Evolutionary conservation across 2,888 invertebrate species (phyloP), one percentile per base, ranked within the genome.

Genomic region (Dryocosmus kuriphilus): DNA sequence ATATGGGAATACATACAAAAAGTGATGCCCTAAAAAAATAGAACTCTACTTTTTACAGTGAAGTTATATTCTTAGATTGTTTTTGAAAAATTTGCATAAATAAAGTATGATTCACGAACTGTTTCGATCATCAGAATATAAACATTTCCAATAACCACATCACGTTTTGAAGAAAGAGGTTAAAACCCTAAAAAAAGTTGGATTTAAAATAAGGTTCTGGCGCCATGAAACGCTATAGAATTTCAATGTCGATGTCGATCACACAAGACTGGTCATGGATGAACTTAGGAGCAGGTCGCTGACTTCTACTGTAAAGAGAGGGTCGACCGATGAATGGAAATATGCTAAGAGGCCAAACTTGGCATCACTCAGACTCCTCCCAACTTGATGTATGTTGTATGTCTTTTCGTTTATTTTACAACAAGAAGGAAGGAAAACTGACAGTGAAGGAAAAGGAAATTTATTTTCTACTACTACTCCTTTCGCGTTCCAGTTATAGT

Each of bases 331-430:
- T 86, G 86, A 87, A 87, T 87, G 85, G 83, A 83, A 85, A 85
- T 86, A 84, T 84, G 83, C 81, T 84, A 85, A 84, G 85, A 82
- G 83, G 83, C 80, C 83, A 82, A 82, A 82, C 80, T 82, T 82
- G 80, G 80, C 81, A 80, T 81, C 81, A 65, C 60, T 55, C 63
- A 61, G 61, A 24, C 32, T 75, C 65, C 73, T 62, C 30, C 61
- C 62, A 62, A 62, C 77, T 75, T 77, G 75, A 63, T 77, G 63
- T 46, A 24, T 65, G 74, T 63, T 75, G 61, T 38, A n/a, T 57
- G 61, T 67, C 63, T 65, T 65, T 63, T 73, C 62, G 55, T 79
- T 74, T 76, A 71, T 32, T 74, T 38, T 55, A 30, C 55, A 22
- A 27, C 11, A 24, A 6, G 24, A 16, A 24, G 16, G 24, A 24